phyloP scores from a whole-genome alignment of 2,888 invertebrate species.

The Zygaena filipendulae region DNA sequence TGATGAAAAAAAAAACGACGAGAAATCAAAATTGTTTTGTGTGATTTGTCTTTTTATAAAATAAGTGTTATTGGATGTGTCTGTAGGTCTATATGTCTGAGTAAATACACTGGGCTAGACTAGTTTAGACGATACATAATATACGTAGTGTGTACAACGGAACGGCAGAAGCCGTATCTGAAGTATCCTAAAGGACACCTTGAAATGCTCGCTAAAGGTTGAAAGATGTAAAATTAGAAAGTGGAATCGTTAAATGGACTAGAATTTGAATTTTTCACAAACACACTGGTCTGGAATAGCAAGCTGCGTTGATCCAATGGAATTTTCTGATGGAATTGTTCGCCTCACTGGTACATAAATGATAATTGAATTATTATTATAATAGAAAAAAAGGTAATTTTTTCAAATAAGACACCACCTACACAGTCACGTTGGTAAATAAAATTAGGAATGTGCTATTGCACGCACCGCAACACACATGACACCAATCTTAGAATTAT shows the following conservation, averaged over 20 bases:
- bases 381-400: too few relatives aligned
- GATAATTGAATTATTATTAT: too few relatives aligned
- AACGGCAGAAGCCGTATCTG: too few relatives aligned
- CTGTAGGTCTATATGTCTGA: slow-evolving; percentile 52
- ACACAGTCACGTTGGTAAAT: slow-evolving; percentile 38
- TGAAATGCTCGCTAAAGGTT: slow-evolving; percentile 58
- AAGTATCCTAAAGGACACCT: too few relatives aligned
- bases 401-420: slow-evolving; percentile 39
- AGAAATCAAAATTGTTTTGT: slow-evolving; percentile 54
- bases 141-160: too few relatives aligned
- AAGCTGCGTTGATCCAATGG: slow-evolving; percentile 23
- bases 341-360: slow-evolving; percentile 26
- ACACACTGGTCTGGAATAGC: slow-evolving; percentile 3
- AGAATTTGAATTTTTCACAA: slow-evolving; percentile 5
- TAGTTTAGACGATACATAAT: slow-evolving; percentile 42
- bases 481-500: slow-evolving; percentile 54
- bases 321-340: slow-evolving; percentile 59
- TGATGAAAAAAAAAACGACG: too few relatives aligned
- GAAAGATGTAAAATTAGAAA: slow-evolving; percentile 35
- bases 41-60: slow-evolving; percentile 57
- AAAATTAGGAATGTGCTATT: slow-evolving; percentile 62
- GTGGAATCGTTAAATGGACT: background rate
- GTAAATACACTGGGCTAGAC: slow-evolving; percentile 45
- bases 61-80: slow-evolving; percentile 64
- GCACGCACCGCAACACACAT: slow-evolving; percentile 60